These are phyloP conservation scores for Sorex maritimensis DNA, from an alignment of 2,797 vertebrate genomes.

Conservation along the genomic window DNA sequence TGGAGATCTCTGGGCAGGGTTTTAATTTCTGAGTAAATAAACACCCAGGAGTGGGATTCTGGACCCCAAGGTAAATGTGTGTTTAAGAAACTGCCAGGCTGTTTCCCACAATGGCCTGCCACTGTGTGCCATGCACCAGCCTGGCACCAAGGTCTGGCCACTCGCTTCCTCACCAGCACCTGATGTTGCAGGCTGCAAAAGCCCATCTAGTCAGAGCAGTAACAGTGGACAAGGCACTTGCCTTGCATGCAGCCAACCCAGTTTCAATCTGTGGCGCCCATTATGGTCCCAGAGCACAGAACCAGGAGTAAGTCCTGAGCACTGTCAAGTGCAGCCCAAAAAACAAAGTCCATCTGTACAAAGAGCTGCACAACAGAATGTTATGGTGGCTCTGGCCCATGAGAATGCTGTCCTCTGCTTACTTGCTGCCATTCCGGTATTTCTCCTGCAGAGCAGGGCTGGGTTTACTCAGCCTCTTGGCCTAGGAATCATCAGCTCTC, in stretches of 20 bases:
- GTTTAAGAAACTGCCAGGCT: conserved; percentile 29
- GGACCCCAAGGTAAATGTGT: neutral
- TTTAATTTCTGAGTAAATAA: conserved; percentile 39
- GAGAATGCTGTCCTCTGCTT: neutral
- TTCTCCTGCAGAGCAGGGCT: neutral
- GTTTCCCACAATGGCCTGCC: conserved; percentile 10
- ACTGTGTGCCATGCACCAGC: neutral
- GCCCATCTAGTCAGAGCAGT: no score
- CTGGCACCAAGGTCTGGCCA: neutral
- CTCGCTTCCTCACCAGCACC: neutral
- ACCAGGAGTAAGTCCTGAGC: no score
- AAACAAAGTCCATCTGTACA: neutral
- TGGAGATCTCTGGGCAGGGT: neutral
- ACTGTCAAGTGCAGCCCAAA: no score
- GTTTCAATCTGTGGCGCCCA: no score
- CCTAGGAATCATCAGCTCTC: neutral
- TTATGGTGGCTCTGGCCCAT: conserved; percentile 5
- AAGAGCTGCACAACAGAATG: neutral
- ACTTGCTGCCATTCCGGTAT: neutral
- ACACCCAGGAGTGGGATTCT: conserved; percentile 29
- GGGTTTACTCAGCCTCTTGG: neutral
- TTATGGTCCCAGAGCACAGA: no score
- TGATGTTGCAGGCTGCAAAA: conserved; percentile 8
- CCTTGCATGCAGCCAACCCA: no score
- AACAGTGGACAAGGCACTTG: no score